Conservation (phyloP, 2,888 invertebrate species). For the Oscheius sp. region DNA sequence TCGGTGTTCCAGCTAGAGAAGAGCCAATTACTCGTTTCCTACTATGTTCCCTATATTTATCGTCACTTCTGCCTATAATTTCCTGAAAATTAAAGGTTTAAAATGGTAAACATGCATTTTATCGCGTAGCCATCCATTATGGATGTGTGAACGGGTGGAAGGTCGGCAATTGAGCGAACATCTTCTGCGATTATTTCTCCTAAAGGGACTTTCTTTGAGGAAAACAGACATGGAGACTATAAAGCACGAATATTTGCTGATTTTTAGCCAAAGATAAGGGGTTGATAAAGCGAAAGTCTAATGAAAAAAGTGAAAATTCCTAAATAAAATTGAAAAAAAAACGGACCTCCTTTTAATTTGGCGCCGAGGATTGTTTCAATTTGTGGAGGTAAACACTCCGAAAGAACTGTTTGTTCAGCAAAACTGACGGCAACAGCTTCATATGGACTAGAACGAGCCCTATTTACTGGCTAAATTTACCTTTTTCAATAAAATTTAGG, state of each 20-base stretch:
- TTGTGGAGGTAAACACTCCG: neutral
- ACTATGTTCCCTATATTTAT: conserved; percentile 3
- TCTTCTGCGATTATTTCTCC: conserved; percentile 29
- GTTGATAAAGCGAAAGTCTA: too few species aligned
- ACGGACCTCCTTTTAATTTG: neutral
- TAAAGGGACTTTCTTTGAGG: conserved; percentile 14
- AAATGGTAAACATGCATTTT: conserved; percentile 41
- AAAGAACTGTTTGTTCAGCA: neutral
- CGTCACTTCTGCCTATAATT: conserved; percentile 41
- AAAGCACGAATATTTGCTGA: too few species aligned
- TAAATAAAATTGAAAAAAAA: neutral
- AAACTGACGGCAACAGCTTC: conserved; percentile 6
- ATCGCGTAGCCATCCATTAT: conserved; percentile 67
- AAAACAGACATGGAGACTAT: neutral
- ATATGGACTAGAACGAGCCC: conserved; percentile 3
- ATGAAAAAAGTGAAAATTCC: too few species aligned
- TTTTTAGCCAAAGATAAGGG: neutral
- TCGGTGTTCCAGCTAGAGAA: conserved; percentile 52
- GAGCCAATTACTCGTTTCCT: conserved; percentile 48
- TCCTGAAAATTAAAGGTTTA: neutral
- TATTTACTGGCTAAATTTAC: neutral
- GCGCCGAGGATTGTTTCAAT: conserved; percentile 1
- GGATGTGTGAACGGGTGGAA: conserved; percentile 53
- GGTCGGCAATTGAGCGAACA: conserved; percentile 32
- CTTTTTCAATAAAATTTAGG: neutral